Base-by-base conservation (phyloP, 2,888 invertebrate species). In the Magallana nippona region DNA sequence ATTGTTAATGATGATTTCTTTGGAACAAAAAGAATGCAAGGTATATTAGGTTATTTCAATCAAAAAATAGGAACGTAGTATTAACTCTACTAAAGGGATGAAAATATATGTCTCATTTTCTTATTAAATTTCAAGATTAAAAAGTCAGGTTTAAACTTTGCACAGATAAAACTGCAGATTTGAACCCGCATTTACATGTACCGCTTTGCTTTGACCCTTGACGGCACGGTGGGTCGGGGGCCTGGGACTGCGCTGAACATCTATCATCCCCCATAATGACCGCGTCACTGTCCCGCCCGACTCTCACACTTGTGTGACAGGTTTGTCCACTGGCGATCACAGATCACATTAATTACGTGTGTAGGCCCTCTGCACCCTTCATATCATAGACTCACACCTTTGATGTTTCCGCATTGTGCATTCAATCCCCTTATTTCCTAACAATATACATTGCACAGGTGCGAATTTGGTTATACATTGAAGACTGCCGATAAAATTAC, bases 381-480 rank as follows among this genome's bases (percentile, higher is more conserved):
- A 71, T 71, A 71, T 71, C 71, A 71, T 27, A 71, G 71, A 71
- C 22, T 71, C 32, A 22, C 71, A 71, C 71, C 71, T 71, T 71
- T 71, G 71, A 71, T 32, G 71, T 71, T 27, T 71, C 71, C 71
- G 71, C 71, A 32, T 60, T 60, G 60, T 71, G 71, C 71, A 71
- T 13, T 22, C 71, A 71, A 22, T 13, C 71, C 27, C 27, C 27
- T 27, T 71, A 71, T 71, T 71, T 71, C 27, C 13, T 15, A 22
- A 63, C 63, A 22, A 63, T 19, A 32, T 63, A 63, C 22, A 22
- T 8, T 22, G 11, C 13, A 71, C 71, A 71, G 71, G 71, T 71
- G 71, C 71, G 71, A 71, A 27, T 27, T 11, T 71, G 27, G 71
- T 71, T 27, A 71, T 71, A 32, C 71, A 22, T 71, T 19, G 71